phyloP scores from a whole-genome alignment of 2,113 vertebrate genomes.

The Notechis scutatus region DNA sequence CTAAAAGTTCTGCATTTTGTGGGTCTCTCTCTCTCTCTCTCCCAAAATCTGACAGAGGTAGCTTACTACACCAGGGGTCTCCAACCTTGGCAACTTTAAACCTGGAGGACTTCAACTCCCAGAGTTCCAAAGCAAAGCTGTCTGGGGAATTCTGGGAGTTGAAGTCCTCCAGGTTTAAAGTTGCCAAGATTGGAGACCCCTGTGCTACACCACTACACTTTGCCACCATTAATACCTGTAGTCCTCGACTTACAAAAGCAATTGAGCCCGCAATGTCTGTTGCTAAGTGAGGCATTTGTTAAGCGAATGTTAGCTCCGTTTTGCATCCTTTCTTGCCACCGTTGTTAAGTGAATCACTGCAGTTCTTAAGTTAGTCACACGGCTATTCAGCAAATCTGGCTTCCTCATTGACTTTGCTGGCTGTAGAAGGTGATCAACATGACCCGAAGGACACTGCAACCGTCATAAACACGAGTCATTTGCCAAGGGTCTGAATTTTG shows the following conservation, averaged over 20 bases:
- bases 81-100: too few relatives aligned
- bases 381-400: neutral
- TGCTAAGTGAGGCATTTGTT: neutral
- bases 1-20: neutral
- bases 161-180: too few relatives aligned
- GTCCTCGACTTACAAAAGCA: neutral
- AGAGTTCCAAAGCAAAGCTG: too few relatives aligned
- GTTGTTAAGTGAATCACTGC: neutral
- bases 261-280: too few relatives aligned
- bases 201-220: neutral
- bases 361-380: neutral
- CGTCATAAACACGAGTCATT: neutral
- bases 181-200: too few relatives aligned
- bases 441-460: neutral
- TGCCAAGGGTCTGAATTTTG: neutral
- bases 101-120: too few relatives aligned
- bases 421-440: neutral
- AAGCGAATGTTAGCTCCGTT: neutral
- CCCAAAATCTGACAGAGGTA: slow-evolving; percentile 16
- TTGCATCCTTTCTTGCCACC: neutral
- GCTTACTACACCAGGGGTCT: neutral
- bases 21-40: neutral
- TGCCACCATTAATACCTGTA: slow-evolving; percentile 17
- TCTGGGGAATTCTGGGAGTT: too few relatives aligned
- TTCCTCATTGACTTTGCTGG: neutral